A percentile compares a stretch with the other conserved stretches of the same genome.
Evolutionary conservation across 1,140 invertebrate genomes (phyloP).

Genomic region (Scaptomyza hsui): DNA sequence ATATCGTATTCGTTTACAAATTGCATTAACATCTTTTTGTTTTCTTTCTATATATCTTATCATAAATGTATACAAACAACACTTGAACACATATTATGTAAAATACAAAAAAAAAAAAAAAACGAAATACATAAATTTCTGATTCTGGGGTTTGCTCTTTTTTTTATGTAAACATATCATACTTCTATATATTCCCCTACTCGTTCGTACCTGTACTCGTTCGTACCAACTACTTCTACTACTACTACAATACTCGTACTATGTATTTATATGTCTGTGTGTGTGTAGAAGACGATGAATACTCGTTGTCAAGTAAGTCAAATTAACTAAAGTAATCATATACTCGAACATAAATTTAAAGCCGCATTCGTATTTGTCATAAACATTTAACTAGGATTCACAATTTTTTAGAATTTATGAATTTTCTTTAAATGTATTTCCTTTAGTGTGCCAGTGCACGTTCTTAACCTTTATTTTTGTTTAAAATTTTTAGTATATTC

Average conservation of each 20-base stretch:
- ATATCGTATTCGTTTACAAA: constrained; percentile 3
- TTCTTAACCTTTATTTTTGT: constrained; percentile 26
- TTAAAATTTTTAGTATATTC: constrained; percentile 18
- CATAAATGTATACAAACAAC: constrained; percentile 17
- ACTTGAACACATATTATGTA: constrained; percentile 8
- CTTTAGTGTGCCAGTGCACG: constrained; percentile 72
- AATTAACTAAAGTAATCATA: constrained; percentile 67
- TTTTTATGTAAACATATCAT: constrained; percentile 68
- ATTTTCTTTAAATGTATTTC: constrained; percentile 19
- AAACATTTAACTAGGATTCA: constrained; percentile 48
- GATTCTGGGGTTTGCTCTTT: constrained; percentile 39
- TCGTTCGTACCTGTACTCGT: constrained; percentile 38
- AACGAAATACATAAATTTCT: constrained; percentile 27
- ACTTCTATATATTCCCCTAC: constrained; percentile 62
- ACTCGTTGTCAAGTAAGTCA: constrained; percentile 83
- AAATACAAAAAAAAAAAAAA: constrained; percentile 24
- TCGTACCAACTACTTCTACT: constrained; percentile 37
- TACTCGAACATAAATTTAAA: constrained; percentile 48
- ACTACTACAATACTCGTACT: constrained; percentile 72
- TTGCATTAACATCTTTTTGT: background rate
- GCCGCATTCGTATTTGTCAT: constrained; percentile 58
- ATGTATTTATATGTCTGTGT: constrained; percentile 74
- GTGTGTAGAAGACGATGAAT: constrained; percentile 83
- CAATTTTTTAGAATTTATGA: constrained; percentile 42
- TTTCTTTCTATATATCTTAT: background rate